Evolutionary conservation across 23 tunicate species (phyloP), one percentile per base, ranked within the genome.

Genomic region (Trididemnum miniatum): DNA sequence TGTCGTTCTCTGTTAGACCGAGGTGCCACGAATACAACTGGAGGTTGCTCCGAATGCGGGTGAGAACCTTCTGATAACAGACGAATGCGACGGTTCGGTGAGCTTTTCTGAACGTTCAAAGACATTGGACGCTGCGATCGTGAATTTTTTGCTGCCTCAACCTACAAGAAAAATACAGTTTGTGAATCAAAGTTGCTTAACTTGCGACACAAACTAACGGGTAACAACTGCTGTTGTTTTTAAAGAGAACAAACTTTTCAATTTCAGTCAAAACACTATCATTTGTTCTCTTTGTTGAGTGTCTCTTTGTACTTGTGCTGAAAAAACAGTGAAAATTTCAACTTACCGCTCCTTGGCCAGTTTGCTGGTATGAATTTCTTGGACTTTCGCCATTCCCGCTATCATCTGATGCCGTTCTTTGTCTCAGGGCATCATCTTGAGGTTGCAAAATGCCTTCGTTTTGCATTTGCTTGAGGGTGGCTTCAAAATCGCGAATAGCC

Each of bases 351-450:
- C n/a, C n/a, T n/a, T n/a, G n/a, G n/a, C n/a, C n/a, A n/a, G n/a
- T n/a, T n/a, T n/a, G n/a, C 31, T 80, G 84, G 66, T 78, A 26
- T 7, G 97, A 92, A 64, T 92, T 92, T 59, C 97, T 37, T 1
- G 90, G 91, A 51, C 97, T 92, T 83, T 83, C 85, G 23, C 97
- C 97, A 83, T 92, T 92, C 22, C 97, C 97, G 77, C 97, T 92
- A 72, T 92, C 97, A 64, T 81, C 64, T 0, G 97, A 92, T 31
- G 82, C 81, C 2, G 82, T 81, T 50, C 97, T 50, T 44, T 66
- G 71, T 35, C 97, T 78, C 25, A 35, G 80, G 22, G 35, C 75
- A 24, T 77, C 79, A 20, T 62, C 25, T 31, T 62, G 91, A 1
- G 65, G 83, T 2, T 25, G 9, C 28, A 37, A 25, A 7, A 77